Conservation (phyloP, 2,888 invertebrate species). For the Caenorhabditis sp. region DNA sequence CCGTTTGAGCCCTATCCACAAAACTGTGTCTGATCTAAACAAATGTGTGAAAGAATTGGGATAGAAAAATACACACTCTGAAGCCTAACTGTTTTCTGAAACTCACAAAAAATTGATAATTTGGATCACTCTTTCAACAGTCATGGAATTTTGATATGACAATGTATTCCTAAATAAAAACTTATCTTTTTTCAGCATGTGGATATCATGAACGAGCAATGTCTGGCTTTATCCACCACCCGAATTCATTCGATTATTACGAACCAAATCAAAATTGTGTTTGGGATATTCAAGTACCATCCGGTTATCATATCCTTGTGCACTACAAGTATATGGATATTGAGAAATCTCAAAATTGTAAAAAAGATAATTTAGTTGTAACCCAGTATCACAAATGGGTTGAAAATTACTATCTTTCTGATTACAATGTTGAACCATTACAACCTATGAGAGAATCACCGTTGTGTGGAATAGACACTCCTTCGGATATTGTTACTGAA, state of each 20-base stretch:
- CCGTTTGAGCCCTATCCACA: no score
- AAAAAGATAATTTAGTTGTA: constrained; percentile 53
- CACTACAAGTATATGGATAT: constrained; percentile 59
- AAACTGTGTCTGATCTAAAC: no score
- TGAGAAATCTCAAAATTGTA: constrained; percentile 49
- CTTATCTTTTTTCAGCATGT: constrained; percentile 39
- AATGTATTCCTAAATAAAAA: no score
- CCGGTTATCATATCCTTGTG: constrained; percentile 59
- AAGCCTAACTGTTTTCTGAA: no score
- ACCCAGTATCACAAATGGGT: constrained; percentile 66
- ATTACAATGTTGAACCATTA: no score
- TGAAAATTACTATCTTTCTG: constrained; percentile 61
- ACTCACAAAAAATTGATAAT: no score
- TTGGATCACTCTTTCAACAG: no score
- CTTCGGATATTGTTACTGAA: constrained; percentile 49
- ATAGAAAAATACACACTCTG: no score
- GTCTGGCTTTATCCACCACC: constrained; percentile 56
- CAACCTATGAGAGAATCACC: no score
- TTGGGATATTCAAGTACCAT: constrained; percentile 65
- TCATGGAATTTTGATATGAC: no score
- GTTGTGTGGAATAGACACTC: constrained; percentile 54
- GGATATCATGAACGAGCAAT: constrained; percentile 57
- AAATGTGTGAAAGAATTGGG: no score
- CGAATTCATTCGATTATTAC: constrained; percentile 53
- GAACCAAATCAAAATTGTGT: constrained; percentile 57